Conservation (phyloP, 2,888 invertebrate genomes). For the Abrostola tripartita region DNA sequence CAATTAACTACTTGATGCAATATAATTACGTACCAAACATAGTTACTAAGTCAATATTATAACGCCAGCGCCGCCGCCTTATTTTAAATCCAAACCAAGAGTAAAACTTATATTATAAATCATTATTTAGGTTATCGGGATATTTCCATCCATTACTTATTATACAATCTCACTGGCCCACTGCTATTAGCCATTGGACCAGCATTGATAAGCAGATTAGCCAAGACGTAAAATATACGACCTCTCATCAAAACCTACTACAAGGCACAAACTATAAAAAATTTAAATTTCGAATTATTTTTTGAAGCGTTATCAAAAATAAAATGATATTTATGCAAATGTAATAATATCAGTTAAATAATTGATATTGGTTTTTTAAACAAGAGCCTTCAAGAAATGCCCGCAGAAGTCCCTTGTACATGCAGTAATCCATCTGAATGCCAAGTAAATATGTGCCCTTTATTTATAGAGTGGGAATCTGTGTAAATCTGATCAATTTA, state of each 20-base stretch:
- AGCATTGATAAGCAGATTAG: background rate
- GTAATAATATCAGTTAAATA: conserved; percentile 12
- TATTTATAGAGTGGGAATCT: background rate
- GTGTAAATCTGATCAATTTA: background rate
- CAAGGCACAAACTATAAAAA: conserved; percentile 7
- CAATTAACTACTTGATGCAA: too few species aligned
- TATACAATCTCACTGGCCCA: background rate
- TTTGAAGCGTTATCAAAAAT: conserved; percentile 19
- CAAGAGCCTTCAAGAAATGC: conserved; percentile 57
- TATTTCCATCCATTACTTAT: too few species aligned
- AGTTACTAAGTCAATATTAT: too few species aligned
- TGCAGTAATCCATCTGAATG: conserved; percentile 68
- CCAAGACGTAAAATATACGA: background rate
- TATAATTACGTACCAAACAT: too few species aligned
- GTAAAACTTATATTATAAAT: too few species aligned
- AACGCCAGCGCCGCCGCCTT: too few species aligned
- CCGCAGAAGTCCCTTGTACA: conserved; percentile 60
- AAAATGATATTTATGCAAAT: conserved; percentile 24
- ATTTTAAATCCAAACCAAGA: too few species aligned
- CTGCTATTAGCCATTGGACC: background rate
- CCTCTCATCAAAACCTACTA: background rate
- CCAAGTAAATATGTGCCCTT: conserved; percentile 53
- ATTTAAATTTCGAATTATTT: conserved; percentile 38
- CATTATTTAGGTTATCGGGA: too few species aligned
- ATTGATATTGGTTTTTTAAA: conserved; percentile 18